Percentiles rank a stretch among this genome's conserved stretches.
These are phyloP conservation scores for Cladopsammia gracilis DNA, from an alignment of 64 coral and sea anemone genomes.

Conservation along the genomic window DNA sequence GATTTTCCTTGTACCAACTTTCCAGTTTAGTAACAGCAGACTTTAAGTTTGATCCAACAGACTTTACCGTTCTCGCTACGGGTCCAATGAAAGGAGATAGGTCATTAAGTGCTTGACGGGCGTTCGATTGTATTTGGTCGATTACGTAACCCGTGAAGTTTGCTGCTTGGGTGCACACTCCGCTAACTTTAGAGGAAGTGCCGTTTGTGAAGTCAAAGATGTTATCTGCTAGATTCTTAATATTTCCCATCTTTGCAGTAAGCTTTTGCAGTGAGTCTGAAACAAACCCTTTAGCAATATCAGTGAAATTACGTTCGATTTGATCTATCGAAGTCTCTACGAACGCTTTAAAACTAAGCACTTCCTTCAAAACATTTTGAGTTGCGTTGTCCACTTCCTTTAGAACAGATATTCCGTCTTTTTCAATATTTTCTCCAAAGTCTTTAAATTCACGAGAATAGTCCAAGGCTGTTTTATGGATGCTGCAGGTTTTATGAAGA, in stretches of 20 bases:
- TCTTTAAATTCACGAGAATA: slow-evolving; percentile 56
- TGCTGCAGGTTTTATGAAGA: slow-evolving; percentile 36
- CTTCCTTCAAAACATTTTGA: slow-evolving; percentile 42
- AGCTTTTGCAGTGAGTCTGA: slow-evolving; percentile 74
- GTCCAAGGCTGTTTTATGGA: slow-evolving; percentile 58
- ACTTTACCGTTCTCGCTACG: slow-evolving; percentile 57
- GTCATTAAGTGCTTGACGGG: slow-evolving; percentile 58
- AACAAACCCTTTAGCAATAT: slow-evolving; percentile 65
- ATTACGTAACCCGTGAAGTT: slow-evolving; percentile 82
- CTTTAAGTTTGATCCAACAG: slow-evolving; percentile 56
- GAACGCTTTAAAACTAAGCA: slow-evolving; percentile 51
- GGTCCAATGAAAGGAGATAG: slow-evolving; percentile 78
- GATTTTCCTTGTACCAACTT: slow-evolving; percentile 74
- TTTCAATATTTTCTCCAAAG: slow-evolving; percentile 30
- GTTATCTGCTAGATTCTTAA: slow-evolving; percentile 57
- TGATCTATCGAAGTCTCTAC: slow-evolving; percentile 78
- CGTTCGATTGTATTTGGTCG: slow-evolving; percentile 70
- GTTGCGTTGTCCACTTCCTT: slow-evolving; percentile 31
- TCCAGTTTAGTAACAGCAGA: slow-evolving; percentile 57
- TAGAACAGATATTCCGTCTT: slow-evolving; percentile 41
- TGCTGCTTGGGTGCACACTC: slow-evolving; percentile 70
- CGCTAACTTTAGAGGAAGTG: slow-evolving; percentile 70
- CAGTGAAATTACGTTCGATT: slow-evolving; percentile 79
- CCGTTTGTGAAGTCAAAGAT: slow-evolving; percentile 85
- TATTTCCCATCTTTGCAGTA: slow-evolving; percentile 55